Evolutionary conservation across 2,888 invertebrate genomes (phyloP).

Genomic region (Philopedon plagiatum): DNA sequence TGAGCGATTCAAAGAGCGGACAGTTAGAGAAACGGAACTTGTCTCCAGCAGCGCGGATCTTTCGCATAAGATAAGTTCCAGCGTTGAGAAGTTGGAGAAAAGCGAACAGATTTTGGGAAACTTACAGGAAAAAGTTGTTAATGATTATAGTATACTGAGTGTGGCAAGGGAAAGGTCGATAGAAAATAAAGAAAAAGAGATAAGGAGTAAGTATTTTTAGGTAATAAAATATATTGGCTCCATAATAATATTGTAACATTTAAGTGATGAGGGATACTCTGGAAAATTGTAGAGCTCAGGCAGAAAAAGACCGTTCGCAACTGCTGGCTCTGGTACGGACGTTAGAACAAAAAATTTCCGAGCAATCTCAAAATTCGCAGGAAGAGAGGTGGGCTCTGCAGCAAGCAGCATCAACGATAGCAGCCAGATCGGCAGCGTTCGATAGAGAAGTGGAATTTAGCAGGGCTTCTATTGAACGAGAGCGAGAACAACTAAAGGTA

Average conservation of each 20-base stretch:
- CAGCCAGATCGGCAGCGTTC: slow-evolving; percentile 75
- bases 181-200: slow-evolving; percentile 72
- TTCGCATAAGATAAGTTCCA: slow-evolving; percentile 70
- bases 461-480: slow-evolving; percentile 72
- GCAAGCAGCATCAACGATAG: slow-evolving; percentile 75
- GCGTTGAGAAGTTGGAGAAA: slow-evolving; percentile 69
- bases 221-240: no score
- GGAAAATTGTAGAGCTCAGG: slow-evolving; percentile 72
- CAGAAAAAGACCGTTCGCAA: slow-evolving; percentile 73
- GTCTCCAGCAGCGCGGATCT: slow-evolving; percentile 71
- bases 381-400: slow-evolving; percentile 68
- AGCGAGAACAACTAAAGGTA: slow-evolving; percentile 75
- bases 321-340: slow-evolving; percentile 71
- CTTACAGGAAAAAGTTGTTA: slow-evolving; percentile 70
- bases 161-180: slow-evolving; percentile 70
- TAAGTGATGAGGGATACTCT: slow-evolving; percentile 73
- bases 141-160: slow-evolving; percentile 68
- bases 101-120: slow-evolving; percentile 70
- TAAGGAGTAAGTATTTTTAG: slow-evolving; percentile 68
- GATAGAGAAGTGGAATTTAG: slow-evolving; percentile 75
- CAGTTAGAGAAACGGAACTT: slow-evolving; percentile 71
- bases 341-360: slow-evolving; percentile 73
- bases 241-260: slow-evolving; percentile 34
- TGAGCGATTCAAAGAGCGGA: slow-evolving; percentile 74
- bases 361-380: slow-evolving; percentile 70